Conservation (phyloP, 2,113 vertebrate species). For the Eulemur macaco region DNA sequence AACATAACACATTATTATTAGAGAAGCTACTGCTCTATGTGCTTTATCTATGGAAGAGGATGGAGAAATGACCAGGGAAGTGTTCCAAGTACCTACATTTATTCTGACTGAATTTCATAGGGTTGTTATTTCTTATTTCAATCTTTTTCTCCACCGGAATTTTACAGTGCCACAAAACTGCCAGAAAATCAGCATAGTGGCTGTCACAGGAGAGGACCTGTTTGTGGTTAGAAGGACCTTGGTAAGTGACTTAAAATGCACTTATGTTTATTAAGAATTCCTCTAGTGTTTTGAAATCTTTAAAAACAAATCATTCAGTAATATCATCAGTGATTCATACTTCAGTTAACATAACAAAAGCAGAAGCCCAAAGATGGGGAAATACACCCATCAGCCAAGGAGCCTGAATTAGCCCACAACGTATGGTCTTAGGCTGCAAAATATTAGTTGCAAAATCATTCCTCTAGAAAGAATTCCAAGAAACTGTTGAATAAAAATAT, state of each 20-base stretch:
- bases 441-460: background rate
- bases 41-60: slow-evolving; percentile 13
- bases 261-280: background rate
- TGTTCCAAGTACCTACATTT: background rate
- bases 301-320: background rate
- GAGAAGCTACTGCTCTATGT: background rate
- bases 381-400: background rate
- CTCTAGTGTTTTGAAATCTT: background rate
- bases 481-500: slow-evolving; percentile 8
- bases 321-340: background rate
- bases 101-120: background rate
- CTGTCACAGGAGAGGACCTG: background rate
- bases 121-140: background rate
- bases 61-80: background rate
- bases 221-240: background rate
- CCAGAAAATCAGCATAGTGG: background rate
- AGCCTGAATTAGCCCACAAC: background rate
- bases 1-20: background rate
- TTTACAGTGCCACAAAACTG: background rate
- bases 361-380: background rate
- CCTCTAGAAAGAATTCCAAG: background rate
- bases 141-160: background rate
- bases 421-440: background rate
- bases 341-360: background rate
- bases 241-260: background rate